Evolutionary conservation across 2,113 vertebrate genomes (phyloP).

Genomic region (Hystrix cristata): DNA sequence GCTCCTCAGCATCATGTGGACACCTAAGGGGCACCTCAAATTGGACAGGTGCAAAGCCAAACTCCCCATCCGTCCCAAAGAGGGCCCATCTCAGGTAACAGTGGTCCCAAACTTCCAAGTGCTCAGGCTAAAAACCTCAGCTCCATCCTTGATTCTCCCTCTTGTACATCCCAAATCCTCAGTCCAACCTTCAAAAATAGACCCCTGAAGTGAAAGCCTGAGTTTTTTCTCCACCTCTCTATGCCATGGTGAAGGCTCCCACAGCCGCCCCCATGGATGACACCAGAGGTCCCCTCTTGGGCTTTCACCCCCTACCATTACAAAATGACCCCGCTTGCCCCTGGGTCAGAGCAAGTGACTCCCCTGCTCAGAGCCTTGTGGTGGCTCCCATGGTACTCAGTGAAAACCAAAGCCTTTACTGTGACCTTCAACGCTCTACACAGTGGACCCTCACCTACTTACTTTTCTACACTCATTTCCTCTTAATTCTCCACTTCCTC

Average conservation of each 20-base stretch:
- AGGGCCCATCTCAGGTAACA: not conserved
- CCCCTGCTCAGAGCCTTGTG: not conserved
- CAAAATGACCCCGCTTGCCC: not conserved
- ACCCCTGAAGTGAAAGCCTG: not conserved
- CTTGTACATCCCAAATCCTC: not conserved
- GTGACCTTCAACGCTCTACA: not conserved
- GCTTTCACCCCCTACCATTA: not conserved
- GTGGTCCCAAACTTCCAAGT: not conserved
- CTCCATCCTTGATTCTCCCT: not conserved
- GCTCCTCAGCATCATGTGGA: too few species aligned
- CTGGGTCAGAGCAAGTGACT: not conserved
- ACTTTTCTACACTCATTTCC: not conserved
- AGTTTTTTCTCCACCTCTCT: not conserved
- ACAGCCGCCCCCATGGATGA: not conserved
- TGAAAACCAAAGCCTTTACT: not conserved
- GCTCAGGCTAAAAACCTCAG: not conserved
- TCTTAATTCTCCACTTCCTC: not conserved
- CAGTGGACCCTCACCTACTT: not conserved
- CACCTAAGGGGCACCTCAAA: not conserved
- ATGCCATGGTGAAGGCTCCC: not conserved
- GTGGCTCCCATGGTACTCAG: not conserved
- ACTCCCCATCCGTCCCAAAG: not conserved
- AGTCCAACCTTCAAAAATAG: not conserved
- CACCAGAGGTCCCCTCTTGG: not conserved
- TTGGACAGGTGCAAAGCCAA: not conserved